phyloP scores from a whole-genome alignment of 1,140 invertebrate species.

The Hyles vespertilio region DNA sequence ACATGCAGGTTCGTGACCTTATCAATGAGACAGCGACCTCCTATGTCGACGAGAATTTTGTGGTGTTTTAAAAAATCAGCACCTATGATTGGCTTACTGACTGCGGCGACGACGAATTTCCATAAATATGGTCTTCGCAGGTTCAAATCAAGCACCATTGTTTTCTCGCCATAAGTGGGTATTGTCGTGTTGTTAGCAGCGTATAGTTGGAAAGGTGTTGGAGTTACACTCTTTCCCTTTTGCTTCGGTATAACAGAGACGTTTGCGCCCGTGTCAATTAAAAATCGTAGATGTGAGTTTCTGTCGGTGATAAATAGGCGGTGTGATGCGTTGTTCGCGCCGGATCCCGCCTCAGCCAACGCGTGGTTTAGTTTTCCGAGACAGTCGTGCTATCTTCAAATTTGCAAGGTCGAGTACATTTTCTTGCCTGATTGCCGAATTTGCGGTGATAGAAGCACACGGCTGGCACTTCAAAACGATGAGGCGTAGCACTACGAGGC shows the following conservation, averaged over 20 bases:
- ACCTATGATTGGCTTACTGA: constrained; percentile 9
- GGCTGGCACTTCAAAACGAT: too few relatives aligned
- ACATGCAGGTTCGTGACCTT: background rate
- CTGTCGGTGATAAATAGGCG: constrained; percentile 31
- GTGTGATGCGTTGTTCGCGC: constrained; percentile 16
- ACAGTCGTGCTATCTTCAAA: constrained; percentile 4
- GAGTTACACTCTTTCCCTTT: background rate
- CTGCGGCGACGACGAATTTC: constrained; percentile 4
- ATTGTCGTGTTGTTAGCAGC: constrained; percentile 6
- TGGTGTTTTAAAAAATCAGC: constrained; percentile 10
- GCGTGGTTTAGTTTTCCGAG: constrained; percentile 27
- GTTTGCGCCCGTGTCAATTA: constrained; percentile 6
- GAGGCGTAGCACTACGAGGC: background rate
- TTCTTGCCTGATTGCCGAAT: too few relatives aligned
- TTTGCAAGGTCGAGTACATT: constrained; percentile 3
- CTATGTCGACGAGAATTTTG: constrained; percentile 2
- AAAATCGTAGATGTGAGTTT: constrained; percentile 3
- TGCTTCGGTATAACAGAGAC: background rate
- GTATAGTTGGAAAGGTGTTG: constrained; percentile 3
- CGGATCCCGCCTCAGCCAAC: constrained; percentile 23
- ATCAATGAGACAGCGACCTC: constrained; percentile 1
- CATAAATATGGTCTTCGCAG: constrained; percentile 1
- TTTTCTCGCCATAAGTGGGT: constrained; percentile 7
- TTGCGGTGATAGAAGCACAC: too few relatives aligned
- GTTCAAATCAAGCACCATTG: constrained; percentile 3